Base-by-base conservation (phyloP, 2,113 vertebrate genomes). In the Carollia perspicillata region DNA sequence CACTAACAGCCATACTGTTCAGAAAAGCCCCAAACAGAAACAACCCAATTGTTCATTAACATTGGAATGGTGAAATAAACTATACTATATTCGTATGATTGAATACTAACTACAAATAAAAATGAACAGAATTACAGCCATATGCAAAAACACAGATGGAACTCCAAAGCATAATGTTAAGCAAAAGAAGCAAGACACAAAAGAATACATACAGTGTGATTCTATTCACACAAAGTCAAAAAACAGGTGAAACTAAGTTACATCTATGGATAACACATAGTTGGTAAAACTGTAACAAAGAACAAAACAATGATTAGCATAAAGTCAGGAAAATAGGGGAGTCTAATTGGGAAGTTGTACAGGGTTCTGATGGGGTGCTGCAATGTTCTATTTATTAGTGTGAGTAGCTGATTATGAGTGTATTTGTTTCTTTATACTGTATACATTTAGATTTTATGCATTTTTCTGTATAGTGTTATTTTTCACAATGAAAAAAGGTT, bases 401-500 rank as follows among this genome's bases (percentile, higher is more conserved):
- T 77, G 6, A 13, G 12, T 87, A 33, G 58, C 23, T 86, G 23
- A 81, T 51, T 91, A 20, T 13, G 20, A 71, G 71, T 14, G 51
- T 22, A 1, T 18, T 84, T 93, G 49, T 66, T 96, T 92, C 40
- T 74, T 86, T 87, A 72, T 42, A 83, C 23, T 88, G 1, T 42
- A 79, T 9, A 51, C 13, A 87, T 65, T 58, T 37, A 58, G 22
- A 28, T 72, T 83, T 78, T 77, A 84, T 35, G 44, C n/a, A 88
- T 40, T 88, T 91, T 93, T 84, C 44, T 26, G 5, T 55, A 87
- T 55, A 93, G 40, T 90, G 66, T 14, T 69, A 37, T 89, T 87
- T 96, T 92, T 83, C n/a, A 68, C 58, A 87, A 94, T 85, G 79
- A 79, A 94, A 85, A 80, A 63, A 63, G 30, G 47, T 49, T 93